phyloP scores from a whole-genome alignment of 2,113 vertebrate genomes.

The Zingel zingel region DNA sequence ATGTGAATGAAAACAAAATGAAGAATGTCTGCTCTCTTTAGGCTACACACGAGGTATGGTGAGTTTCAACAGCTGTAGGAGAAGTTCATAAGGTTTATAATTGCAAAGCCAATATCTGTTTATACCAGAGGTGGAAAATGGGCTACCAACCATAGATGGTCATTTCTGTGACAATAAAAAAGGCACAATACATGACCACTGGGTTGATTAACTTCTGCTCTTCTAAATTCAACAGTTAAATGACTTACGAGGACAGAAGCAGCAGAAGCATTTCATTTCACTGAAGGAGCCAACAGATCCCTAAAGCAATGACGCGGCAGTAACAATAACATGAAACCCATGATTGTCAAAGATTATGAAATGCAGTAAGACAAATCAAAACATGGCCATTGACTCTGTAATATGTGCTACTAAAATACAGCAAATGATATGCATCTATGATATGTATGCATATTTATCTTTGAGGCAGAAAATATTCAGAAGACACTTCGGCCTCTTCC shows the following conservation, averaged over 20 bases:
- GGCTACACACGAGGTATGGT: neutral
- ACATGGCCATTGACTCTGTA: neutral
- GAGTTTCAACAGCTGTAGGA: neutral
- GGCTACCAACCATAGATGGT: neutral
- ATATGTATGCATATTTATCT: neutral
- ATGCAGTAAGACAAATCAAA: neutral
- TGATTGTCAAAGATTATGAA: neutral
- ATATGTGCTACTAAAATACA: neutral
- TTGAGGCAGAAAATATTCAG: neutral
- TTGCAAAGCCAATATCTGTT: neutral
- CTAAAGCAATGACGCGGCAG: neutral
- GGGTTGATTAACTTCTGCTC: neutral
- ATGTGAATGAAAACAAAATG: neutral
- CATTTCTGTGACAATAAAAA: neutral
- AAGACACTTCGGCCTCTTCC: neutral
- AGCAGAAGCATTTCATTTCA: conserved; percentile 8
- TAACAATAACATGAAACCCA: neutral
- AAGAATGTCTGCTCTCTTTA: neutral
- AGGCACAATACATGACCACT: no score
- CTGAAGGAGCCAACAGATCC: neutral
- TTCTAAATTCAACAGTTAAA: neutral
- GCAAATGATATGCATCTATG: neutral
- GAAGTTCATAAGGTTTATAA: neutral
- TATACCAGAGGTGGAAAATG: neutral
- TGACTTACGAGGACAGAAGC: neutral